A percentile compares a stretch with the other conserved stretches of the same genome.
Conservation (phyloP, 2,113 vertebrate genomes). For the Oriolus oriolus region DNA sequence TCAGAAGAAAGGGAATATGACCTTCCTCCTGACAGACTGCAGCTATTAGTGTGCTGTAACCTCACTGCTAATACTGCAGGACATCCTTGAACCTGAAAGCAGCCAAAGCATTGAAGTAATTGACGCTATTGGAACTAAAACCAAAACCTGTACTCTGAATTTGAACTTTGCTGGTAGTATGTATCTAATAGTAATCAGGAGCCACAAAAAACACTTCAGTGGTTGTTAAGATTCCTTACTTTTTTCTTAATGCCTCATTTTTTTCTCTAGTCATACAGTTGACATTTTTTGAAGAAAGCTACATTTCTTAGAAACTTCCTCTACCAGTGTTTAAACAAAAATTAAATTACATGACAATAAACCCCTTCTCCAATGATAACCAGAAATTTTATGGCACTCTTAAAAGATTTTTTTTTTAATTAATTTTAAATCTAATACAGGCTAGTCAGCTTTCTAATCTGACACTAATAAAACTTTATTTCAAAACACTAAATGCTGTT, state of each 20-base stretch:
- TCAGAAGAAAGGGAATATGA: not conserved
- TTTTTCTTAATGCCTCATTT: not conserved
- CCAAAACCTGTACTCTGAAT: not conserved
- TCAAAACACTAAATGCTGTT: conserved; percentile 53
- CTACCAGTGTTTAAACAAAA: not conserved
- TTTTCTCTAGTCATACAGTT: not conserved
- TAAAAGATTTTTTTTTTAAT: not conserved
- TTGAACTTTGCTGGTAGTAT: not conserved
- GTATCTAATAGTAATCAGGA: not conserved
- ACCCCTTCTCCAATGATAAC: not conserved
- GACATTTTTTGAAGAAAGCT: not conserved
- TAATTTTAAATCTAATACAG: not conserved
- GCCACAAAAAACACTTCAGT: not conserved
- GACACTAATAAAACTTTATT: not conserved
- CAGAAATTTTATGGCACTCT: not conserved
- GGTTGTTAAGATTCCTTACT: not conserved
- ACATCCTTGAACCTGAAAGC: not conserved
- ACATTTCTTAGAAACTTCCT: not conserved
- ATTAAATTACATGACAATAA: not conserved
- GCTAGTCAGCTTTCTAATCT: not conserved
- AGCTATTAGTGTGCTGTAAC: not conserved
- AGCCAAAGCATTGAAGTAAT: not conserved
- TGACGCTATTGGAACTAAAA: not conserved
- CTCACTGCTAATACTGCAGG: not conserved
- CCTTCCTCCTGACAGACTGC: not conserved